Conservation (phyloP, 2,113 vertebrate genomes). For the Istiophorus platypterus region DNA sequence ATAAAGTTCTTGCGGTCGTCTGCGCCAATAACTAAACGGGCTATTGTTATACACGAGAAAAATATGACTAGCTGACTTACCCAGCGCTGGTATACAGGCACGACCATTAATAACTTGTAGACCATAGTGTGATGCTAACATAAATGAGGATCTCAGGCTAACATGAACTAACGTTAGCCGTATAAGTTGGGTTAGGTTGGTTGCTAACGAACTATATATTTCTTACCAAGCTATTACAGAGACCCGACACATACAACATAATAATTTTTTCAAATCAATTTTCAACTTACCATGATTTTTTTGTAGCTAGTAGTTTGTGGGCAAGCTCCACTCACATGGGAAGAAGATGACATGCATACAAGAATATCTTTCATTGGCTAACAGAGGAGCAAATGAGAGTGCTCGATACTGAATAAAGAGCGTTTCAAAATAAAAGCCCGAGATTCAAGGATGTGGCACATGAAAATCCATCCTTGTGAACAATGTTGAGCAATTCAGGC, state of each 20-base stretch:
- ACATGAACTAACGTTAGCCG: neutral
- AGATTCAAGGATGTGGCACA: neutral
- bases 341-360: neutral
- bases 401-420: neutral
- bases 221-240: neutral
- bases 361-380: constrained; percentile 61
- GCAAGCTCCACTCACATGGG: constrained; percentile 55
- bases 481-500: neutral
- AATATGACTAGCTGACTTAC: neutral
- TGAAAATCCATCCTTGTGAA: neutral
- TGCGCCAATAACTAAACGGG: neutral
- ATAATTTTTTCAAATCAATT: neutral
- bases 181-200: accelerated
- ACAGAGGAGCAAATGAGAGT: constrained; percentile 58
- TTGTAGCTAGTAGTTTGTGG: neutral
- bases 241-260: accelerated
- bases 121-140: neutral
- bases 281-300: constrained; percentile 71
- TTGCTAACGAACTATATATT: neutral
- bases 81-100: neutral
- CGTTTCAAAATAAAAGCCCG: constrained; percentile 63
- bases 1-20: no score
- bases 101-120: neutral
- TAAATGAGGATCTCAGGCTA: neutral
- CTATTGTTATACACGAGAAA: neutral